Evolutionary conservation across 2,113 vertebrate genomes (phyloP).

Genomic region (Halcyon senegalensis): DNA sequence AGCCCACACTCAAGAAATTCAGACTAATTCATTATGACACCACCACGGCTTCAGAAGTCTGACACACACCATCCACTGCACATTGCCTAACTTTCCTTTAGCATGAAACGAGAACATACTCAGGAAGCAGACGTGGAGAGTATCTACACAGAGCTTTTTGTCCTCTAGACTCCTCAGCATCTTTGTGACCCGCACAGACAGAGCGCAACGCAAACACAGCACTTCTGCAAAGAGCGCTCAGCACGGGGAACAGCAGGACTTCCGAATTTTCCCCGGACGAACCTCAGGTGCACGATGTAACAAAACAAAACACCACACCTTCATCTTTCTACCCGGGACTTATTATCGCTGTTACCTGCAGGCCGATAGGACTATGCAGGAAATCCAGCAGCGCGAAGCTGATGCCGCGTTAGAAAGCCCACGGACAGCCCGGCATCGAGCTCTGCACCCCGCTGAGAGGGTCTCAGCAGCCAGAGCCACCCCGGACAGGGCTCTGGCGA

Average conservation of each 20-base stretch:
- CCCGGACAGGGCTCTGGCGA: rapidly evolving
- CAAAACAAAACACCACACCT: rapidly evolving
- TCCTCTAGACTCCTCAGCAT: not conserved
- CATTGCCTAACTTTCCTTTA: not conserved
- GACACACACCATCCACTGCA: not conserved
- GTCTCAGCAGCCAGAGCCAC: not conserved
- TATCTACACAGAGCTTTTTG: not conserved
- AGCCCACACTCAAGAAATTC: not conserved
- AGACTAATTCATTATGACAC: not conserved
- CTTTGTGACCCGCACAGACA: not conserved
- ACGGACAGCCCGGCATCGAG: rapidly evolving
- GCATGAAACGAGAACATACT: rapidly evolving
- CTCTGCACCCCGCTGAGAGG: not conserved
- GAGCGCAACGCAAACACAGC: not conserved
- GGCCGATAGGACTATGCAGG: rapidly evolving
- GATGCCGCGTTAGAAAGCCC: rapidly evolving
- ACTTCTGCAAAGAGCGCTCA: not conserved
- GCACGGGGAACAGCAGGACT: not conserved
- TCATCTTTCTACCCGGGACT: rapidly evolving
- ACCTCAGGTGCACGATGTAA: not conserved
- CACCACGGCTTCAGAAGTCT: not conserved
- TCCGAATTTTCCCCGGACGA: not conserved
- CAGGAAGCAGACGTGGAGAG: not conserved
- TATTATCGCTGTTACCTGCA: rapidly evolving
- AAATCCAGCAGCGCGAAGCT: rapidly evolving